phyloP scores from a whole-genome alignment of 2,797 vertebrate genomes.

The Hypotaenidia philippensis region DNA sequence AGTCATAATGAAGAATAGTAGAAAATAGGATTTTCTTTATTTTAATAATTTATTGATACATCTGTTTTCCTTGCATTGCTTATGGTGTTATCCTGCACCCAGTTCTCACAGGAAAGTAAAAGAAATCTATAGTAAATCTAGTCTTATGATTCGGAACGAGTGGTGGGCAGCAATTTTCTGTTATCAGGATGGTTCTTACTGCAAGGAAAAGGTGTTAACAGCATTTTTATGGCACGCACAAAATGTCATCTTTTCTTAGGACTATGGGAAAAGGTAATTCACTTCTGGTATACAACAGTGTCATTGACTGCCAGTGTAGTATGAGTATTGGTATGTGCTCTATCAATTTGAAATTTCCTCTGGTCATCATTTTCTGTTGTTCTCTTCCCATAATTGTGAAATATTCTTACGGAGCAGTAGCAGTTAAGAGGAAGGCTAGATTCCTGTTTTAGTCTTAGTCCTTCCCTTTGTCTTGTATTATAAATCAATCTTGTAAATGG shows the following conservation, averaged over 20 bases:
- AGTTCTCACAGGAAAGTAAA: neutral
- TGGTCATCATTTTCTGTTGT: neutral
- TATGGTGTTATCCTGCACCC: neutral
- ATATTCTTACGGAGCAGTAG: neutral
- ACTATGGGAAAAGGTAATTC: neutral
- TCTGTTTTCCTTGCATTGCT: neutral
- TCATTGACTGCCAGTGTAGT: neutral
- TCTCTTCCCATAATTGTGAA: neutral
- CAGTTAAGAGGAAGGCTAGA: neutral
- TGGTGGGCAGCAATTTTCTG: neutral
- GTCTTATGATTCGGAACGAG: neutral
- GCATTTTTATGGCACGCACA: neutral
- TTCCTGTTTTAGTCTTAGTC: neutral
- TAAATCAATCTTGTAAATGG: neutral
- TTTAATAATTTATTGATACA: neutral
- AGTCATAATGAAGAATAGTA: neutral
- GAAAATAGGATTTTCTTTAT: neutral
- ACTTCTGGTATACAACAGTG: neutral
- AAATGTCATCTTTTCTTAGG: neutral
- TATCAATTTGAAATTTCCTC: neutral
- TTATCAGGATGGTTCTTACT: neutral
- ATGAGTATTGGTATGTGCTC: neutral
- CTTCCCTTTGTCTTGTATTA: neutral
- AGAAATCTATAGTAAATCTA: neutral
- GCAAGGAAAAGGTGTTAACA: neutral